Percentiles rank a stretch among this genome's conserved stretches.
Evolutionary conservation across 2,797 vertebrate species (phyloP).

Genomic region (Erpetoichthys calabaricus): DNA sequence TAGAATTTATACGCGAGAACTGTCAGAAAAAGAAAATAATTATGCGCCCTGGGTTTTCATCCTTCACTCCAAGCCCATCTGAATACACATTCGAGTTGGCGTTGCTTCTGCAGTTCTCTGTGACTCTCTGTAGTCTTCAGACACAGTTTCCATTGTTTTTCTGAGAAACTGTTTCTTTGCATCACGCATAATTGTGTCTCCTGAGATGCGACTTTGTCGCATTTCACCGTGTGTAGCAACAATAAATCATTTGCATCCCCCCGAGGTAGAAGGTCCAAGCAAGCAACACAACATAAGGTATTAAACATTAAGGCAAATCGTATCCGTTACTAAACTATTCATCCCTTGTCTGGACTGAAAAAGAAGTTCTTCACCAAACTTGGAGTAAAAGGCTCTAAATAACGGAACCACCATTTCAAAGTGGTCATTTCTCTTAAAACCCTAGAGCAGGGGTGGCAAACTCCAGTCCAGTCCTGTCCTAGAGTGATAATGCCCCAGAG

Average conservation of each 20-base stretch:
- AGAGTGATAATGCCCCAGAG: too few species aligned
- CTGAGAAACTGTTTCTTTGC: constrained; percentile 7
- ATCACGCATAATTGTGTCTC: constrained; percentile 22
- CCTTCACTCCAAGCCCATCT: background rate
- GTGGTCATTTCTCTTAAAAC: too few species aligned
- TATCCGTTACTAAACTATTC: constrained; percentile 3
- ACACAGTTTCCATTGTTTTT: background rate
- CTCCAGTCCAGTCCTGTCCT: too few species aligned
- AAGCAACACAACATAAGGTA: constrained; percentile 7
- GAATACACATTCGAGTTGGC: background rate
- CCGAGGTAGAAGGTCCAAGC: constrained; percentile 13
- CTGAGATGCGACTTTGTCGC: constrained; percentile 12
- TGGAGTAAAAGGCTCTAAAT: too few species aligned
- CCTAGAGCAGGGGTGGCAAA: too few species aligned
- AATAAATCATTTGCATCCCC: constrained; percentile 18
- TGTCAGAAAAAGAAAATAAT: too few species aligned
- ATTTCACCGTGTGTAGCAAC: constrained; percentile 13
- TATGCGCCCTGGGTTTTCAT: background rate
- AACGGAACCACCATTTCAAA: too few species aligned
- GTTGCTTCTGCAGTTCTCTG: constrained; percentile 1
- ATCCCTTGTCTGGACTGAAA: background rate
- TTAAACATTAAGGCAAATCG: constrained; percentile 4
- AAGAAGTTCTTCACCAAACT: background rate
- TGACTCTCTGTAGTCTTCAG: constrained; percentile 2
- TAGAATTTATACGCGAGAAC: too few species aligned